Percentiles rank a stretch among this genome's conserved stretches.
phyloP scores from a whole-genome alignment of 2,888 invertebrate genomes.

The Tetragonula carbonaria region DNA sequence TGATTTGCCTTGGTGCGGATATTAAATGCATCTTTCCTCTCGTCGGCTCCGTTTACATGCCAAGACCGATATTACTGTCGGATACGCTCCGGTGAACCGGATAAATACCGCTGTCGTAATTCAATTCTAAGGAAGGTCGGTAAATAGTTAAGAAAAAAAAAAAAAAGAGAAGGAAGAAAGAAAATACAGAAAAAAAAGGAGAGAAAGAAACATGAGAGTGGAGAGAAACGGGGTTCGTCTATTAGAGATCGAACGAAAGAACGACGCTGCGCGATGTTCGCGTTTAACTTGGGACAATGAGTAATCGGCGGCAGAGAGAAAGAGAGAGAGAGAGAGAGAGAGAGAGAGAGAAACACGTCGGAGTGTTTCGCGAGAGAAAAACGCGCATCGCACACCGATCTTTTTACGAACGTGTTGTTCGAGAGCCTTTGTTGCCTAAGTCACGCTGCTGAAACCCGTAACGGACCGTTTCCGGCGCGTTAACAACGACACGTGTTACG shows the following conservation, averaged over 20 bases:
- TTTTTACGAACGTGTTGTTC: slow-evolving; percentile 38
- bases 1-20: slow-evolving; percentile 5
- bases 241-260: not conserved
- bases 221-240: not conserved
- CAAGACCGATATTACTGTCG: slow-evolving; percentile 61
- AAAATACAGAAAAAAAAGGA: too few relatives aligned
- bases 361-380: slow-evolving; percentile 17
- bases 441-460: slow-evolving; percentile 30
- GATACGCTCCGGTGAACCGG: slow-evolving; percentile 70
- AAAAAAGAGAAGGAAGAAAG: not conserved
- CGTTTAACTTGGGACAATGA: slow-evolving; percentile 11
- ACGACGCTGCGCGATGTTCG: not conserved
- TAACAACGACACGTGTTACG: slow-evolving; percentile 24
- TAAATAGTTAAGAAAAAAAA: slow-evolving; percentile 26
- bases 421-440: slow-evolving; percentile 33
- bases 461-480: slow-evolving; percentile 39
- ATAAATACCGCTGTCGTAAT: slow-evolving; percentile 67
- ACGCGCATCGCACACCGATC: slow-evolving; percentile 25
- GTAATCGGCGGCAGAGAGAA: slow-evolving; percentile 14
- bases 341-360: not conserved
- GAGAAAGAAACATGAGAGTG: not conserved
- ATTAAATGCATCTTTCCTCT: slow-evolving; percentile 26
- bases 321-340: slow-evolving; percentile 14
- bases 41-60: slow-evolving; percentile 50
- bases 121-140: slow-evolving; percentile 60